Base-by-base conservation (phyloP, 2,888 invertebrate genomes). In the Dynastes maya region DNA sequence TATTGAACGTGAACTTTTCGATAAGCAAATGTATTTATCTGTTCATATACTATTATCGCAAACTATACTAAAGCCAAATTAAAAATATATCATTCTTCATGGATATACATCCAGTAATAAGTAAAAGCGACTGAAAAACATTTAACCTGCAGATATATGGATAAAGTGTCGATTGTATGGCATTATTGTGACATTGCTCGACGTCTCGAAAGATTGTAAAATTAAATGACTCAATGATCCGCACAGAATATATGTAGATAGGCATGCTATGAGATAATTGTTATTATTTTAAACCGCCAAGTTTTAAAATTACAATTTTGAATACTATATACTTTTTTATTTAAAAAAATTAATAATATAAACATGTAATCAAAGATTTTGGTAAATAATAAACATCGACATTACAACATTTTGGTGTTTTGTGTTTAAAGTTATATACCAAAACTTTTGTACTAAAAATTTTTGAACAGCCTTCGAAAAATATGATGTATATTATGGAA, bases 1-100 rank as follows among this genome's bases (percentile, higher is more conserved):
- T 29, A 74, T 74, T 74, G 72, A 74, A 74, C 72, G 11, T 74
- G 72, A 74, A 74, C 72, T 74, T 74, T 68, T 29, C 45, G 72
- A 74, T 74, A 74, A 74, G 61, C 13, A 9, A 74, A 29, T 45
- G 72, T 37, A 13, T 3, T 74, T 74, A 61, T 74, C 63, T 74
- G 61, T 74, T 74, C 72, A 29, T 37, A 9, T 67, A 40, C 40
- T 45, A 40, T 51, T 61, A 74, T 74, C 61, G 11, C 5, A 13
- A 45, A 74, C 40, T 74, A 37, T 37, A 61, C 6, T 61, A 45
- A 49, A 40, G 29, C 45, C 22, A 61, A 74, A 74, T 61, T 61
- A 74, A 74, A 74, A 74, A 61, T 74, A 74, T 74, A 74, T 71
- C 45, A 13, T 13, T 71, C 8, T 40, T 32, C 6, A 45, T 63